These are phyloP conservation scores for Mactromeris polynyma DNA, from an alignment of 2,888 invertebrate genomes.

Conservation along the genomic window DNA sequence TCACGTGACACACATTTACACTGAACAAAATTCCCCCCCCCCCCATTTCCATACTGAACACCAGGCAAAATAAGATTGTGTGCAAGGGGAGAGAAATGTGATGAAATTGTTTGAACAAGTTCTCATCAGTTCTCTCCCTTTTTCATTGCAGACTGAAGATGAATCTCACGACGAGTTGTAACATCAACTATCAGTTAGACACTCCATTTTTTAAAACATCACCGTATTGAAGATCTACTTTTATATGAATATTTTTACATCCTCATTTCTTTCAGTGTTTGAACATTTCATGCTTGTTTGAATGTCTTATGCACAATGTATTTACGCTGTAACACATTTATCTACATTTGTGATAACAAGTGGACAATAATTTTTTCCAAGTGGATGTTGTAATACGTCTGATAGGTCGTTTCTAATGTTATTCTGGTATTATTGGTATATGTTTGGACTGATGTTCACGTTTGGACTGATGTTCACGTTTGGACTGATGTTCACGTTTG, in stretches of 20 bases:
- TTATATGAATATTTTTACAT: constrained; percentile 26
- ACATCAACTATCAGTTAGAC: constrained; percentile 51
- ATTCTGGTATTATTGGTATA: neutral
- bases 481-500: too few relatives aligned
- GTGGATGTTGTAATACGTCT: neutral
- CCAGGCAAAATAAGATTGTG: constrained; percentile 41
- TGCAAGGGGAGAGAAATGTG: constrained; percentile 66
- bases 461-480: neutral
- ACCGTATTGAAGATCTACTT: constrained; percentile 25
- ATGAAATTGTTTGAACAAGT: constrained; percentile 17
- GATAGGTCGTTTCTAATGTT: neutral
- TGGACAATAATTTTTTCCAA: neutral
- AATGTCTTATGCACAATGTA: neutral
- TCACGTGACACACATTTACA: neutral
- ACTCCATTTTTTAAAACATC: constrained; percentile 15
- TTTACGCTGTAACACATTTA: neutral
- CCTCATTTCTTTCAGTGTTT: neutral
- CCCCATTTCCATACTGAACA: neutral
- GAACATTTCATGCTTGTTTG: neutral
- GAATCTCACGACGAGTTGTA: constrained; percentile 75
- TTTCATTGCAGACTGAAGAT: constrained; percentile 72
- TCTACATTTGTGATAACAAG: neutral
- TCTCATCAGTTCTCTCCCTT: constrained; percentile 68
- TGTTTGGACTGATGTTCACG: neutral
- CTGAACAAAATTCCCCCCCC: too few relatives aligned